Conservation (phyloP, 2,797 vertebrate genomes). For the Echeneis naucrates region DNA sequence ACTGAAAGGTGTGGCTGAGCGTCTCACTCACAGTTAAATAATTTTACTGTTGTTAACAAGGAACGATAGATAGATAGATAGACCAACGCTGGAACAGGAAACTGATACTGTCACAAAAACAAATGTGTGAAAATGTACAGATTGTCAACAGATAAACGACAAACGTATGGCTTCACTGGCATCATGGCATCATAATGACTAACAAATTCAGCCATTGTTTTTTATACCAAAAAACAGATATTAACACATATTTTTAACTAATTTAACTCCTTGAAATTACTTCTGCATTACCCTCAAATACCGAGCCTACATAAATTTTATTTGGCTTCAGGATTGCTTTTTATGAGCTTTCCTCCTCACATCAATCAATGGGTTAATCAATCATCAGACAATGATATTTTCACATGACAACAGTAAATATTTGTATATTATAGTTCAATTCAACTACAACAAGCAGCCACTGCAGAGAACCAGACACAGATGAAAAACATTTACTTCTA, state of each 20-base stretch:
- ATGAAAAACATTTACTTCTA: not conserved
- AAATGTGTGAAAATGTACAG: not conserved
- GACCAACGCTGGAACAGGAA: not conserved
- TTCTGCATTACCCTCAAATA: not conserved
- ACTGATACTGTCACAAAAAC: not conserved
- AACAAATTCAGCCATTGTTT: not conserved
- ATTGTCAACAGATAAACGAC: not conserved
- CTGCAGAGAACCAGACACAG: not conserved
- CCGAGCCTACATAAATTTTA: no score
- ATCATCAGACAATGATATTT: not conserved
- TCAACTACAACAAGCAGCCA: not conserved
- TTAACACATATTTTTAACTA: not conserved
- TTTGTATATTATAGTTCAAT: not conserved
- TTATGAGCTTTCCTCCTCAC: not conserved
- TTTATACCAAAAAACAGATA: not conserved
- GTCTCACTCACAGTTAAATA: not conserved
- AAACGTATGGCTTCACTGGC: not conserved
- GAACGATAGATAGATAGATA: no score
- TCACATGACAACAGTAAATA: not conserved
- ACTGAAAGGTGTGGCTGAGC: not conserved
- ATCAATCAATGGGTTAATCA: not conserved
- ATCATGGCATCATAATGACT: no score
- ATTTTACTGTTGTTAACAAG: not conserved
- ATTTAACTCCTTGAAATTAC: not conserved
- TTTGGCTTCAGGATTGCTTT: no score